Conservation (phyloP, 2,888 invertebrate species). For the Habroteleia sp. region DNA sequence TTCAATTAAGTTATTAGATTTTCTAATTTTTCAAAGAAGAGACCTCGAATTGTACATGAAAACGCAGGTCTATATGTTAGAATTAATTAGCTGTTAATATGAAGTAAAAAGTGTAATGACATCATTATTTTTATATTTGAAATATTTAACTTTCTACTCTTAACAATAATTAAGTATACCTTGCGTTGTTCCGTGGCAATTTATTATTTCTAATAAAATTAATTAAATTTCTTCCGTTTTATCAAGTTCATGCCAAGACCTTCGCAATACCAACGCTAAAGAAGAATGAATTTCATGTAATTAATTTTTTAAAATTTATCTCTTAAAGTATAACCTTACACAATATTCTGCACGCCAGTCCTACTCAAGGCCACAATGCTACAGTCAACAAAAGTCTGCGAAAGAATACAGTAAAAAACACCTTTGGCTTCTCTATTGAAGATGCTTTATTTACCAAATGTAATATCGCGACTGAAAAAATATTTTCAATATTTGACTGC, state of each 20-base stretch:
- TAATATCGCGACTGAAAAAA: slow-evolving; percentile 2
- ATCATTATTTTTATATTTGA: too few relatives aligned
- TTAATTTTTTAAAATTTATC: slow-evolving; percentile 42
- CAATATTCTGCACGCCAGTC: slow-evolving; percentile 48
- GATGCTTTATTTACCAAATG: slow-evolving; percentile 18
- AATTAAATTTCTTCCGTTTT: slow-evolving; percentile 9
- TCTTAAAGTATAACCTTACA: slow-evolving; percentile 44
- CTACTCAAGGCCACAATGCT: slow-evolving; percentile 52
- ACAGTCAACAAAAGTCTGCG: slow-evolving; percentile 41
- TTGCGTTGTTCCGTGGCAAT: too few relatives aligned
- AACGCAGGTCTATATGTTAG: too few relatives aligned
- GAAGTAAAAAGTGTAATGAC: too few relatives aligned
- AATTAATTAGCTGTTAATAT: too few relatives aligned
- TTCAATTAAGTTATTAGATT: slow-evolving; percentile 38
- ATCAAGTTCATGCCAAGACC: slow-evolving; percentile 22
- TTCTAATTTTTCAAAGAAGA: slow-evolving; percentile 21
- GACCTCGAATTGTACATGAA: too few relatives aligned
- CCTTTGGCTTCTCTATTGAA: slow-evolving; percentile 3
- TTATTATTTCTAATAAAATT: too few relatives aligned
- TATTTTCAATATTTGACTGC: too few relatives aligned
- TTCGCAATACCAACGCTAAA: not conserved
- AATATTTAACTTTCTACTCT: too few relatives aligned
- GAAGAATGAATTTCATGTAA: slow-evolving; percentile 39
- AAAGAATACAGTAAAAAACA: slow-evolving; percentile 42
- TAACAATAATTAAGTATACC: too few relatives aligned